A percentile compares a stretch with the other conserved stretches of the same genome.
Evolutionary conservation across 1,140 invertebrate species (phyloP).

Genomic region (Papilio machaon): DNA sequence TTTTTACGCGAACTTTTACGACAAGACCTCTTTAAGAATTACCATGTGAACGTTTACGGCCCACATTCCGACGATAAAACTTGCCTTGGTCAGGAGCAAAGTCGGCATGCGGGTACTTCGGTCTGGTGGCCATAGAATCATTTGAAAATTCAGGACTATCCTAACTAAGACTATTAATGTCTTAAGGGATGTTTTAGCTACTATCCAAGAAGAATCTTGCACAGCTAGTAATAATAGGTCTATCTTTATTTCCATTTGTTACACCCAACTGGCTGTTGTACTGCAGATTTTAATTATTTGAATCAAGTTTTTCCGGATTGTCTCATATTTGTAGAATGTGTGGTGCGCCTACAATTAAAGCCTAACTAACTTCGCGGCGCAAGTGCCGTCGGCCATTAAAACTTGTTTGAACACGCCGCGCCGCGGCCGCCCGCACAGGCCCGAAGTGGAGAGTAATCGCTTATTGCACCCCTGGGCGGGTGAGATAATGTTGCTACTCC

Average conservation of each 20-base stretch:
- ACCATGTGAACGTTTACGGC: constrained; percentile 53
- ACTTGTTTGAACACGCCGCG: constrained; percentile 44
- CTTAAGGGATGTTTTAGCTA: neutral
- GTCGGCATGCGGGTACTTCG: constrained; percentile 39
- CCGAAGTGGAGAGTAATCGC: constrained; percentile 37
- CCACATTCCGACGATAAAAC: constrained; percentile 50
- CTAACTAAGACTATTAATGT: neutral
- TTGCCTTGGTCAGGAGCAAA: constrained; percentile 37
- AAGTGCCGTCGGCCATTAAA: constrained; percentile 43
- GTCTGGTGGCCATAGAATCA: neutral
- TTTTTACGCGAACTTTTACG: constrained; percentile 53
- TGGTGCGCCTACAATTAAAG: constrained; percentile 31
- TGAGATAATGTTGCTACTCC: constrained; percentile 28
- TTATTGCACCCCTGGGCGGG: constrained; percentile 37
- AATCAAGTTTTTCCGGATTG: neutral
- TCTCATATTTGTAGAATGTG: neutral
- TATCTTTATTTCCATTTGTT: neutral
- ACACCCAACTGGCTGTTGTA: too few species aligned
- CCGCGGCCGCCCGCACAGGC: constrained; percentile 18
- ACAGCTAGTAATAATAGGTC: neutral
- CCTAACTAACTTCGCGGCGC: constrained; percentile 32
- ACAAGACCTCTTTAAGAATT: constrained; percentile 43
- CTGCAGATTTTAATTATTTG: neutral
- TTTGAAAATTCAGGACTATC: neutral
- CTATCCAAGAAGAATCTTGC: neutral